Evolutionary conservation across 2,797 vertebrate genomes (phyloP), one percentile per base, ranked within the genome.

Genomic region (Enteromius afrohamiltoni): DNA sequence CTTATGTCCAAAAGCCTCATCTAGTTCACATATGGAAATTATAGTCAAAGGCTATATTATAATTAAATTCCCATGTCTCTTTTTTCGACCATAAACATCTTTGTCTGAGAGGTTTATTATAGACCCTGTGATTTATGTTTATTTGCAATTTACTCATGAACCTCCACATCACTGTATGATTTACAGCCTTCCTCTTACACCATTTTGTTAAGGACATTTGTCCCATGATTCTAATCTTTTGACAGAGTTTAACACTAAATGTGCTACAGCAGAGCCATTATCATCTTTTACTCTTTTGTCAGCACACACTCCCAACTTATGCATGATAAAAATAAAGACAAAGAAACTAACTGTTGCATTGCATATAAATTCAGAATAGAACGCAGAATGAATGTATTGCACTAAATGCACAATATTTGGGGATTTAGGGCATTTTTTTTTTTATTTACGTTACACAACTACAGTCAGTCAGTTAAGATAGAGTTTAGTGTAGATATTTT

Each of bases 41-140:
- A 17, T 19, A 16, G 64, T 62, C 21, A 79, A 79, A 47, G 34
- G 7, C 49, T 19, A 31, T 17, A 34, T 37, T 31, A 73, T 47
- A 73, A 60, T 34, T 47, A 47, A n/a, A 80, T 71, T 45, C 1
- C 10, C 26, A 47, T 82, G 42, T 65, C 29, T 40, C n/a, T 51
- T 51, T 74, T 37, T 53, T 65, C n/a, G 29, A 75, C 40, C 11
- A 81, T 31, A 81, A 62, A 53, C 31, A 82, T 58, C 16, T 45
- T 80, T 37, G 80, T 65, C 37, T 37, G 14, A 34, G 60, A 75
- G 31, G 29, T 3, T 34, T 42, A 80, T 60, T 47, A 82, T 53
- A 40, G 34, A 31, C 37, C 10, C 11, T n/a, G 19, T 58, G 34
- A 77, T 67, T 67, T 76, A 83, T 77, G 34, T 13, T 58, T 31